Evolutionary conservation across 1,140 invertebrate genomes (phyloP).

Genomic region (Aporrectodea caliginosa): DNA sequence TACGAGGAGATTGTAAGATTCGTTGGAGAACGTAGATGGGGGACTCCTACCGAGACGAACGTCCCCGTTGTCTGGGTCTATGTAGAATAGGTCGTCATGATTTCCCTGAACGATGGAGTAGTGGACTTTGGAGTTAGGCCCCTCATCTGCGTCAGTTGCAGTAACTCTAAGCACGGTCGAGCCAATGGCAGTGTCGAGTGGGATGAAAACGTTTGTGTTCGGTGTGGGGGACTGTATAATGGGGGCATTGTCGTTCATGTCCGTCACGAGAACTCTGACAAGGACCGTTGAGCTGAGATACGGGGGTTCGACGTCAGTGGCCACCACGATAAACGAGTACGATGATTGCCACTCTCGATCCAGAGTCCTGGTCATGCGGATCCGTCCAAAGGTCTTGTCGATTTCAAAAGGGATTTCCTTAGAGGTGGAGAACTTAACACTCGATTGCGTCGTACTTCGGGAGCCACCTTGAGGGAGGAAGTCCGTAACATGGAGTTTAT

Average conservation of each 20-base stretch:
- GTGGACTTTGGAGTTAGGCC: conserved; percentile 27
- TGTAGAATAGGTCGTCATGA: background rate
- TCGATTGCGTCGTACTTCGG: too few relatives aligned
- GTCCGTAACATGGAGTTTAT: too few relatives aligned
- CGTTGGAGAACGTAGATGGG: background rate
- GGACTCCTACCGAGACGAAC: background rate
- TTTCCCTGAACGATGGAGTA: background rate
- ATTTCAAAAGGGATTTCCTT: background rate
- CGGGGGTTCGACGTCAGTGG: conserved; percentile 5
- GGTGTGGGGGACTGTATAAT: background rate
- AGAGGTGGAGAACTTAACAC: too few relatives aligned
- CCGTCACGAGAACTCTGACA: conserved; percentile 23
- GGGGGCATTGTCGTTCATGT: conserved; percentile 31
- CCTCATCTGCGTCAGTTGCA: conserved; percentile 26
- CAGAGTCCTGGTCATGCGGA: conserved; percentile 19
- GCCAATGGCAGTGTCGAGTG: conserved; percentile 16
- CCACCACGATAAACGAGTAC: conserved; percentile 22
- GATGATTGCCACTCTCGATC: conserved; percentile 24
- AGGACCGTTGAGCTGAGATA: conserved; percentile 45
- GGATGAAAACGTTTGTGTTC: background rate
- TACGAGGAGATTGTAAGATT: background rate
- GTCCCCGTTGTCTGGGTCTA: background rate
- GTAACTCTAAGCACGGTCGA: conserved; percentile 16
- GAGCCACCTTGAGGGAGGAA: too few relatives aligned
- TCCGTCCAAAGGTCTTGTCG: conserved; percentile 13